Evolutionary conservation across 2,888 invertebrate species (phyloP), one percentile per base, ranked within the genome.

Genomic region (Mimachlamys varia): DNA sequence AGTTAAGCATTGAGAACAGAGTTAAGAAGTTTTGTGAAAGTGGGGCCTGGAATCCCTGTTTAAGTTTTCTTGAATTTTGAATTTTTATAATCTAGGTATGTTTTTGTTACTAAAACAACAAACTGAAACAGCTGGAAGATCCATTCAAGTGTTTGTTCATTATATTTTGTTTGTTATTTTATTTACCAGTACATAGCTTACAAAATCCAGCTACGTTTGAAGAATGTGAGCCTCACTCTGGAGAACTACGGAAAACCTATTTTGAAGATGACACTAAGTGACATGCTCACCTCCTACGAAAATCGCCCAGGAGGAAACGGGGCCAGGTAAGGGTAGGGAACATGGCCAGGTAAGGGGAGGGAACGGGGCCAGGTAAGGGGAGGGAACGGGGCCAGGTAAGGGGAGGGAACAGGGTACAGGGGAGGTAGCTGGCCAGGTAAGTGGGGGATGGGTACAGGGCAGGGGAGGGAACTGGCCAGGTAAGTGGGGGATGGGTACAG

Each of bases 141-240:
- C 19, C 13, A 17, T 53, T 53, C 15, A 7, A 53, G 1, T 53
- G 13, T 17, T 53, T 53, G 53, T 17, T 53, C 2, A 12, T 53
- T 53, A 19, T 27, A 27, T 33, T 27, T 0, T 33, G 2, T 27
- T 76, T 76, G 33, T 33, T 87, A 37, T 37, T 89, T 90, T 22
- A 12, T 27, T 37, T 37, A 38, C 92, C 94, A 96, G 96, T 96
- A 97, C 97, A 94, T 97, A 98, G 98, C 98, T 94, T 98, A 98
- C 95, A 98, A 98, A 97, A 97, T 98, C 91, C 98, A 98, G 96
- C 97, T 98, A 92, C 98, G 98, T 0, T 96, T 98, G 89, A 98
- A 98, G 27, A 98, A 98, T 96, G 98, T 98, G 93, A 98, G 98
- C 1, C 92, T 98, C 90, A 98, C 98, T 19, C 96, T 98, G 89